Percentiles rank a stretch among this genome's conserved stretches.
phyloP scores from a whole-genome alignment of 2,797 vertebrate genomes.

The Premnoplex brunnescens region DNA sequence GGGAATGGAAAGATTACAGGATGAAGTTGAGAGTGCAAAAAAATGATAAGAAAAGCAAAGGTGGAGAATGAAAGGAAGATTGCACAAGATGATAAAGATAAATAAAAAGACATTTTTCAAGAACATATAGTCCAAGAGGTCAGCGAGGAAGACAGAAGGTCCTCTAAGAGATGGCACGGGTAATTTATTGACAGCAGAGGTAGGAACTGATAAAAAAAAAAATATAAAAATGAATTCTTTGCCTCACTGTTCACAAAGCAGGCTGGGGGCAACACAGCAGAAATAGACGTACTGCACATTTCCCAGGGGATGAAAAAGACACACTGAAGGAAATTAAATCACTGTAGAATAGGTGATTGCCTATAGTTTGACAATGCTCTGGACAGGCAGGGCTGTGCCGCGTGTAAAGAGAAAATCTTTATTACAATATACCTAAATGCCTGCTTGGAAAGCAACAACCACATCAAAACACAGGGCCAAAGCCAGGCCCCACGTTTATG shows the following conservation, averaged over 20 bases:
- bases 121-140: conserved; percentile 48
- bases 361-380: conserved; percentile 32
- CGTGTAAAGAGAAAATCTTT: conserved; percentile 41
- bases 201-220: conserved; percentile 64
- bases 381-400: background rate
- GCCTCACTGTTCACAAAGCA: conserved; percentile 56
- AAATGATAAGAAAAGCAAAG: conserved; percentile 63
- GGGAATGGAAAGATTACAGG: conserved; percentile 63
- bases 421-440: conserved; percentile 24
- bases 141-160: conserved; percentile 60
- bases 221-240: conserved; percentile 45
- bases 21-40: conserved; percentile 60
- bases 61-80: conserved; percentile 63
- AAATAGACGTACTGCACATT: conserved; percentile 44
- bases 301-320: conserved; percentile 55
- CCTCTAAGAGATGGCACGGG: conserved; percentile 51
- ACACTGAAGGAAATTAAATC: conserved; percentile 66
- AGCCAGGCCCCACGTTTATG: accelerated
- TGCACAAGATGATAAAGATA: conserved; percentile 62
- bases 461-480: background rate
- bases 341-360: conserved; percentile 51
- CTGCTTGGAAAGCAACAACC: background rate
- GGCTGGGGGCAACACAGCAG: conserved; percentile 36
- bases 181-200: conserved; percentile 71
- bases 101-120: conserved; percentile 67